Conservation (phyloP, 2,797 vertebrate species). For the Gallirallus australis region DNA sequence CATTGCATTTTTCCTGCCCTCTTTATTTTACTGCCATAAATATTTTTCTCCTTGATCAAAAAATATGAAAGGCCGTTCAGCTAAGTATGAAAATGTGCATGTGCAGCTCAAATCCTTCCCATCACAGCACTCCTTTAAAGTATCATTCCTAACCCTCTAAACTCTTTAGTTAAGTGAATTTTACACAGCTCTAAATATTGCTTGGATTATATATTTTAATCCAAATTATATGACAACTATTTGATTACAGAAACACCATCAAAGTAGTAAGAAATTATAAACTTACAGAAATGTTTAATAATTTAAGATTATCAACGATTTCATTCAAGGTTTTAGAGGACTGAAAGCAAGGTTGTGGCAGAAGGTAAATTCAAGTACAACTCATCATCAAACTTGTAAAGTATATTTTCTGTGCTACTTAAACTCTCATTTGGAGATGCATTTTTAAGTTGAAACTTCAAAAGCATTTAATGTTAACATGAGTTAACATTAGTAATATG, state of each 20-base stretch:
- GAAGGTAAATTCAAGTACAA: neutral
- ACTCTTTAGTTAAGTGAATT: neutral
- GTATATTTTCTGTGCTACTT: neutral
- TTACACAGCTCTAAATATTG: neutral
- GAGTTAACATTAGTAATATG: neutral
- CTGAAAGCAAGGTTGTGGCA: neutral
- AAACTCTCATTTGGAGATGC: neutral
- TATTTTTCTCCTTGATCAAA: neutral
- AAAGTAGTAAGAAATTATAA: neutral
- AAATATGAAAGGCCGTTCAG: neutral
- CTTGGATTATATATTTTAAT: neutral
- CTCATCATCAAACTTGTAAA: neutral
- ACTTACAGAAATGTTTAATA: neutral
- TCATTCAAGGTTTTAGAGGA: neutral
- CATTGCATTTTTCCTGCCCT: neutral
- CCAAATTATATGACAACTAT: neutral
- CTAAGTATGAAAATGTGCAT: neutral
- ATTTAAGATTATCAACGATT: neutral
- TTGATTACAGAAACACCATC: slow-evolving; percentile 2
- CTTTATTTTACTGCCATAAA: neutral
- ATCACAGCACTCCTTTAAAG: neutral
- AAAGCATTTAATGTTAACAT: neutral
- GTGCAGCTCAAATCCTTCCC: neutral
- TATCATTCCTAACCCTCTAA: neutral
- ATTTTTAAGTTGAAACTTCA: neutral